Evolutionary conservation across 2,888 invertebrate species (phyloP), one percentile per base, ranked within the genome.

Genomic region (Leptinotarsa peninsularis): DNA sequence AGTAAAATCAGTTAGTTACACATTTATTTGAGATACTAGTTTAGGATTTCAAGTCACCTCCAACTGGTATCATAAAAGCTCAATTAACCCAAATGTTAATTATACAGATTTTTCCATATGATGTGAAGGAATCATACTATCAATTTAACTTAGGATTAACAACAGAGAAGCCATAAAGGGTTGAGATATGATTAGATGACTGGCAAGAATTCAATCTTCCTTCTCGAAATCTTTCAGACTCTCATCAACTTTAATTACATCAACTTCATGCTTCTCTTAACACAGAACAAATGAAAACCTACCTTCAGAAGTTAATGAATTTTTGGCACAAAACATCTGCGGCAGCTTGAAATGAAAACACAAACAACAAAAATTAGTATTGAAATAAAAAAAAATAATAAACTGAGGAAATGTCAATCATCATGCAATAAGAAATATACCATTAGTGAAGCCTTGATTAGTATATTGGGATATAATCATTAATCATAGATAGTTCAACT

Each of bases 321-420:
- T 85, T 86, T 87, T 87, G 87, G 87, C 87, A 87, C 86, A 87
- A 84, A 85, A 86, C 85, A 84, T 87, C 87, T 83, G 85, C 86
- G 82, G 87, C 87, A 83, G 86, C 86, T 85, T 86, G 86, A 84
- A 85, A 86, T 76, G 83, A 83, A 80, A 80, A 82, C 79, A 83
- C 77, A 81, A 84, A 83, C 81, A 83, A 85, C 82, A 81, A 79
- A 85, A 84, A 86, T 85, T 90, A 90, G 86, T 90, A 88, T 71
- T 69, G 71, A 89, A 90, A 89, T 90, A 89, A 88, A 73, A 79
- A 75, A 76, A 49, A 80, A 79, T 68, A 76, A 33, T 33, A 81
- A 79, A 81, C 54, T 54, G 67, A 80, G 66, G 73, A 78, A 77
- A 74, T 70, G 77, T 72, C 67, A 67, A 52, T 49, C 63, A 49